A percentile compares a stretch with the other conserved stretches of the same genome.
Conservation (phyloP, 2,888 invertebrate species). For the Nematopogon swammerdamellus region DNA sequence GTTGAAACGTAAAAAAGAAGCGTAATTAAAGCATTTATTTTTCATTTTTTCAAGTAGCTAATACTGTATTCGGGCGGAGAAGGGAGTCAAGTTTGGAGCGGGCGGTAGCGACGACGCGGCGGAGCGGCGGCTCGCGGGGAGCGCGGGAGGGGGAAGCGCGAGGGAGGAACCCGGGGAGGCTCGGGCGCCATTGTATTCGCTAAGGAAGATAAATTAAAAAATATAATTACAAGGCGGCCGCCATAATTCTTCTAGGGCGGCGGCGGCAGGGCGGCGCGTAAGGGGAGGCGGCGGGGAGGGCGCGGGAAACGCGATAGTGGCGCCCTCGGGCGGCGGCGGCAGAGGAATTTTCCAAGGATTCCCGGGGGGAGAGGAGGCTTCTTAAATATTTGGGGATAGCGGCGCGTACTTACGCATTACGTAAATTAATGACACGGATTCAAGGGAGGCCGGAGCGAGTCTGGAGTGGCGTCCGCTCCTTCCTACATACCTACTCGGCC, state of each 20-base stretch:
- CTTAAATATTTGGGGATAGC: slow-evolving; percentile 59
- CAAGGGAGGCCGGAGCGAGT: slow-evolving; percentile 49
- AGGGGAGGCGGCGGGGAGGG: slow-evolving; percentile 19
- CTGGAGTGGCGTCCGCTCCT: background rate
- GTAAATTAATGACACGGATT: slow-evolving; percentile 59
- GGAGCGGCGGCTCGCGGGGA: background rate
- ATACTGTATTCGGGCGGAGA: slow-evolving; percentile 58
- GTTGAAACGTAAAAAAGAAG: background rate
- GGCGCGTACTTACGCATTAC: slow-evolving; percentile 55
- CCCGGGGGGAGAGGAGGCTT: slow-evolving; percentile 36
- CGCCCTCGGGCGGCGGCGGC: slow-evolving; percentile 31
- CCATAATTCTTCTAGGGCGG: slow-evolving; percentile 59
- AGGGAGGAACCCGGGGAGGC: slow-evolving; percentile 53
- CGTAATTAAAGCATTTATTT: slow-evolving; percentile 53
- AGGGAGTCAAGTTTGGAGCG: slow-evolving; percentile 14
- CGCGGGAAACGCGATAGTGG: slow-evolving; percentile 34
- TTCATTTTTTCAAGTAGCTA: slow-evolving; percentile 52
- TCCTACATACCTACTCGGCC: background rate
- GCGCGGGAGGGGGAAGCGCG: slow-evolving; percentile 32
- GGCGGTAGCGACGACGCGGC: background rate
- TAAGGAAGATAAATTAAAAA: slow-evolving; percentile 71
- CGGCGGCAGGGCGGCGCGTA: slow-evolving; percentile 22
- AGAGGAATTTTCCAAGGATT: slow-evolving; percentile 2
- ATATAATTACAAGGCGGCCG: slow-evolving; percentile 67
- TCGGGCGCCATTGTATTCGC: slow-evolving; percentile 56